Evolutionary conservation across 2,113 vertebrate genomes (phyloP), one percentile per base, ranked within the genome.

Genomic region (Petromus typicus): DNA sequence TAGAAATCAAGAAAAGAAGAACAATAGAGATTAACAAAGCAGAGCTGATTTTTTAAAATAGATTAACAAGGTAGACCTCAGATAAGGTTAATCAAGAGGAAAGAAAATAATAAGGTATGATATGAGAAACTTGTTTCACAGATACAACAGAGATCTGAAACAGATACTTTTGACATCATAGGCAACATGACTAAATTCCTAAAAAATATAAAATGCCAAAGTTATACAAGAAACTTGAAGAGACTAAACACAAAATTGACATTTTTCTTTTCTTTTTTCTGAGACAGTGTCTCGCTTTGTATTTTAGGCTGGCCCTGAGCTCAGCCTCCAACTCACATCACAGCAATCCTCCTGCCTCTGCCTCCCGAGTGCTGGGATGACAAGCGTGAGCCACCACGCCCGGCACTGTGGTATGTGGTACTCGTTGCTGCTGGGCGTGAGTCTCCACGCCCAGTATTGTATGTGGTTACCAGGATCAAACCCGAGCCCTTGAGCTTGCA

Each of bases 141-240:
- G 45, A 78, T 40, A 71, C 16, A 64, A 90, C 9, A 75, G 45
- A 92, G n/a, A 94, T 85, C 92, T 94, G 40, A 84, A 83, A 73
- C 16, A 61, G 22, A 61, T n/a, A 16, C 4, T 64, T 40, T 75
- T 30, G 37, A 89, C 51, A 69, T 78, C 8, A 13, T 61, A 27
- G 34, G 34, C 48, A 32, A 80, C 78, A 48, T 37, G 27, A 86
- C n/a, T 37, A 80, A 45, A 63, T 40, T 73, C 4, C 84, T 91
- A 75, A 75, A 61, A 64, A 92, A 80, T 22, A 66, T 23, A 45
- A 81, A 89, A 48, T 61, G 37, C 3, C 30, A 81, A 83, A 86
- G 27, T 82, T n/a, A 3, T 78, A 71, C 5, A 81, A 34, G 54
- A 66, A 85, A 85, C 5, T n/a, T 73, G 37, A 57, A 45, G 63